Conservation (phyloP, 2,113 vertebrate genomes). For the Tonatia bakeri region DNA sequence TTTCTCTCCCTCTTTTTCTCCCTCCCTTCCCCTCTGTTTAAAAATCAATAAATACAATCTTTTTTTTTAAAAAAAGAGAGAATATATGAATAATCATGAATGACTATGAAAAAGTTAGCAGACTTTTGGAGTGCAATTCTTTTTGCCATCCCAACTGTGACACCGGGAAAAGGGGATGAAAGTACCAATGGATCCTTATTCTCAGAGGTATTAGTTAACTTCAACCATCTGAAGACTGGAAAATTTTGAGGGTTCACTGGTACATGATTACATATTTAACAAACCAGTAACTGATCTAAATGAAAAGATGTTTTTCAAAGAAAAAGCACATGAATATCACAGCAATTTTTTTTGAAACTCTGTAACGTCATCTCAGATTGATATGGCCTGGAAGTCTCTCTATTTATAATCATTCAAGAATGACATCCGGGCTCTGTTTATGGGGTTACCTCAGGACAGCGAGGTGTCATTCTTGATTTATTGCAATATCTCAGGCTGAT, state of each 20-base stretch:
- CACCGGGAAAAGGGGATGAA: fast-evolving
- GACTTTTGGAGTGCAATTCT: neutral
- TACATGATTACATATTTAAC: neutral
- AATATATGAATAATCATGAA: neutral
- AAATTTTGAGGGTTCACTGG: neutral
- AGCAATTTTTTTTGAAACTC: neutral
- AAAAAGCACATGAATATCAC: neutral
- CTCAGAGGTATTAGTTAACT: neutral
- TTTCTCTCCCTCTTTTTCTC: no score
- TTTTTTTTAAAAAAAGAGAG: neutral
- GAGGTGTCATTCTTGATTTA: neutral
- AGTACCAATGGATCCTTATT: neutral
- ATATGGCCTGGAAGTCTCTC: neutral
- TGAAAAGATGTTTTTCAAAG: neutral
- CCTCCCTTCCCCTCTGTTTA: no score
- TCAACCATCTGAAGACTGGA: neutral
- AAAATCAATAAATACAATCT: no score
- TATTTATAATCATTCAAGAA: neutral
- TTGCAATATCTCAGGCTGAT: neutral
- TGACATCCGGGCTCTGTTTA: neutral
- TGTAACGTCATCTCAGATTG: neutral
- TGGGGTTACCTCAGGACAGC: neutral
- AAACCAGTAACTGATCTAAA: neutral
- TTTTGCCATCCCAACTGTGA: neutral
- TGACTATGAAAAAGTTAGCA: neutral